Evolutionary conservation across 2,888 invertebrate genomes (phyloP).

Genomic region (Tromatobia lineatoria): DNA sequence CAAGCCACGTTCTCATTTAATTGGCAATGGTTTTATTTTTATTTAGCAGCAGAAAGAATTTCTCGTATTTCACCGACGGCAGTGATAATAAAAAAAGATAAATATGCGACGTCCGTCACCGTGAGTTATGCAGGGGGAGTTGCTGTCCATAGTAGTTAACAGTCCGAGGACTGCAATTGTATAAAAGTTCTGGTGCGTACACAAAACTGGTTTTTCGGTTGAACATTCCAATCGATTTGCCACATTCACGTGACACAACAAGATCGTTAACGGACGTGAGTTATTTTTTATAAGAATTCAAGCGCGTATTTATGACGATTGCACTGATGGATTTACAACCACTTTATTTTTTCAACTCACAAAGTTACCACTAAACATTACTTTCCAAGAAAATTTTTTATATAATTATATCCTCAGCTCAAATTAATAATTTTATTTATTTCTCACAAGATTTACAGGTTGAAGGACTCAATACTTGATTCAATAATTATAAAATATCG

Average conservation of each 20-base stretch:
- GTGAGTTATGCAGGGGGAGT: not conserved
- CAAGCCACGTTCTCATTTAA: not conserved
- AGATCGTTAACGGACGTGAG: not conserved
- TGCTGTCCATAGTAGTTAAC: not conserved
- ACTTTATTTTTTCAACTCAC: not conserved
- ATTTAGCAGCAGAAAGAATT: not conserved
- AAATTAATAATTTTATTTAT: too few species aligned
- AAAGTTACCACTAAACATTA: too few species aligned
- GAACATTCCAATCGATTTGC: not conserved
- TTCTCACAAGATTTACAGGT: too few species aligned
- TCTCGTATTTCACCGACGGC: conserved; percentile 6
- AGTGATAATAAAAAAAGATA: not conserved
- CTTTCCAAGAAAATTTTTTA: too few species aligned
- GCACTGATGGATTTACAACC: not conserved
- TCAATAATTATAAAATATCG: too few species aligned
- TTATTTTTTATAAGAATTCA: not conserved
- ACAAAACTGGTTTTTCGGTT: conserved; percentile 8
- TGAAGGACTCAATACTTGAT: too few species aligned
- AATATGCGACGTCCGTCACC: not conserved
- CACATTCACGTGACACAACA: not conserved
- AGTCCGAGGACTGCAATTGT: too few species aligned
- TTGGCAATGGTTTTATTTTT: not conserved
- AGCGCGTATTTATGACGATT: not conserved
- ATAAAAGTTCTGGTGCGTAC: not conserved
- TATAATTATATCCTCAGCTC: too few species aligned